Evolutionary conservation across 1,140 invertebrate species (phyloP).

Genomic region (Drosophila miranda): DNA sequence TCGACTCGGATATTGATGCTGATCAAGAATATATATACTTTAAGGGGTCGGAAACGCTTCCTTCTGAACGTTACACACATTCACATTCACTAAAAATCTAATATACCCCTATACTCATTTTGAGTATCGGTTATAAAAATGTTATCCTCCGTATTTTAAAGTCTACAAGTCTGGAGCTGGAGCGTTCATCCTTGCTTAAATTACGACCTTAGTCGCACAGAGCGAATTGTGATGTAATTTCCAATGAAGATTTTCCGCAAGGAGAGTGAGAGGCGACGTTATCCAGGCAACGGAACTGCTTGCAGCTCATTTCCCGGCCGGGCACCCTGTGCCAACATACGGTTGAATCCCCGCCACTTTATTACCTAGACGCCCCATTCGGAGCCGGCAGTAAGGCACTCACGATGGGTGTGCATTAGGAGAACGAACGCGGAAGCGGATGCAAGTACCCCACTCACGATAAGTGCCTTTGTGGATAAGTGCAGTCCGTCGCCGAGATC

Average conservation of each 20-base stretch:
- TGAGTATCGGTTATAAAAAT: too few relatives aligned
- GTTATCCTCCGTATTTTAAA: too few relatives aligned
- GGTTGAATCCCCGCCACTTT: background rate
- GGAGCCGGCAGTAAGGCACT: background rate
- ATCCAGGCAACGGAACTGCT: slow-evolving; percentile 36
- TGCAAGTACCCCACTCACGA: slow-evolving; percentile 52
- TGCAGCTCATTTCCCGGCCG: slow-evolving; percentile 54
- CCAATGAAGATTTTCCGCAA: background rate
- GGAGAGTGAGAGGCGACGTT: background rate
- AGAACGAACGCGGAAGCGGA: slow-evolving; percentile 54
- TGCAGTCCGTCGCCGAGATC: slow-evolving; percentile 33
- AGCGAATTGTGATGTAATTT: slow-evolving; percentile 38
- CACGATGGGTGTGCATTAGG: slow-evolving; percentile 46
- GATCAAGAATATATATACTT: too few relatives aligned
- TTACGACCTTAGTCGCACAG: slow-evolving; percentile 17
- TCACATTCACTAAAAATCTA: too few relatives aligned
- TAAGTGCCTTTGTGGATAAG: slow-evolving; percentile 65
- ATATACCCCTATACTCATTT: too few relatives aligned
- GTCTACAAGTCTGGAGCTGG: too few relatives aligned
- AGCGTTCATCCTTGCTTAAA: too few relatives aligned
- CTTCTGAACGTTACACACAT: too few relatives aligned
- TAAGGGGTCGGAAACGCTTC: too few relatives aligned
- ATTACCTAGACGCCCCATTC: slow-evolving; percentile 9
- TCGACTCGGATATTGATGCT: too few relatives aligned
- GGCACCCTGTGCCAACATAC: slow-evolving; percentile 45